phyloP scores from a whole-genome alignment of 2,797 vertebrate species.

The Dromococcyx pavoninus region DNA sequence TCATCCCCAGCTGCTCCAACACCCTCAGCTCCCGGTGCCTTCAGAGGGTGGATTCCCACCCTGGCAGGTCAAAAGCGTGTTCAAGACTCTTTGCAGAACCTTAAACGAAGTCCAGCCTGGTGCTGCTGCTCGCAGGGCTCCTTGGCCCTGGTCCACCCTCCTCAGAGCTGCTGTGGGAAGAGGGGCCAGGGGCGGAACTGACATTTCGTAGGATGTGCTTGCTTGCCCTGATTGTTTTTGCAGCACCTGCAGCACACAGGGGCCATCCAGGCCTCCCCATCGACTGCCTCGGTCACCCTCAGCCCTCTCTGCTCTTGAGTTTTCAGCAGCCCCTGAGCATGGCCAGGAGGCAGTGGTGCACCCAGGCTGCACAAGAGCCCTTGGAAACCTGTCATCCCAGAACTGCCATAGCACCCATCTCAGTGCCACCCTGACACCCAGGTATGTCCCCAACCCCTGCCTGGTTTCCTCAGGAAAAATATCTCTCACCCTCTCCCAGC shows the following conservation, averaged over 20 bases:
- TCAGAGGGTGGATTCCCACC: background rate
- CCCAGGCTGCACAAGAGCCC: background rate
- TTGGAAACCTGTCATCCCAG: rapidly evolving
- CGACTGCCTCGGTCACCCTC: rapidly evolving
- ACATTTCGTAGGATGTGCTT: background rate
- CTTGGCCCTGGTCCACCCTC: background rate
- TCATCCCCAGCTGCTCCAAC: rapidly evolving
- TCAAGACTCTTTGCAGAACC: background rate
- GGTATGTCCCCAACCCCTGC: background rate
- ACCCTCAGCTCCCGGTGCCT: background rate
- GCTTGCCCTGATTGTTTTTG: rapidly evolving
- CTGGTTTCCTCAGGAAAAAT: background rate
- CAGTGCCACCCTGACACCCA: background rate
- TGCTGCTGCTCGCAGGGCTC: background rate
- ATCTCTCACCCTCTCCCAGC: rapidly evolving
- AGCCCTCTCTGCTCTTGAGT: background rate
- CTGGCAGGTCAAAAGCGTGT: background rate
- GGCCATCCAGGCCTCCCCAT: rapidly evolving
- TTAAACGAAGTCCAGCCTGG: background rate
- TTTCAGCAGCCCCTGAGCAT: rapidly evolving
- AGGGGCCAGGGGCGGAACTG: background rate
- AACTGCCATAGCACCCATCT: background rate
- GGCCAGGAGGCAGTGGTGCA: background rate
- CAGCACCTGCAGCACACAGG: background rate
- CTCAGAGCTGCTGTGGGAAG: background rate